These are phyloP conservation scores for Enteromius mattozi DNA, from an alignment of 2,797 vertebrate genomes.

Conservation along the genomic window DNA sequence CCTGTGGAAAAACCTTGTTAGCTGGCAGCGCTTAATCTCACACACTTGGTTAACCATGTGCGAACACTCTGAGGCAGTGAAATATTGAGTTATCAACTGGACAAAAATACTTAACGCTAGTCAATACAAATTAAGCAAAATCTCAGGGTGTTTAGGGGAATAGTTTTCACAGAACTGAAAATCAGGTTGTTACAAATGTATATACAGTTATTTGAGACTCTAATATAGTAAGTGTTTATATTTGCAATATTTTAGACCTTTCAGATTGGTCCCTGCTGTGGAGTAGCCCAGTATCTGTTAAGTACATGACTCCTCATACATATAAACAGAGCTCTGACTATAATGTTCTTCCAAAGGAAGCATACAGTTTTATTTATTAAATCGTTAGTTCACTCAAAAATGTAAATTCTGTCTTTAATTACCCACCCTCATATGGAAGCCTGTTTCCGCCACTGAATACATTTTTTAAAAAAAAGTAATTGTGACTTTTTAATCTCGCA, in stretches of 20 bases:
- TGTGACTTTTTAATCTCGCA: no score
- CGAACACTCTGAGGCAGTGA: not conserved
- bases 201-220: not conserved
- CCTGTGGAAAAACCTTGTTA: not conserved
- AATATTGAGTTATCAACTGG: constrained; percentile 15
- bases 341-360: not conserved
- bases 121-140: constrained; percentile 12
- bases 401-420: no score
- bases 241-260: no score
- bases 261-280: no score
- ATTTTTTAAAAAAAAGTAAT: no score
- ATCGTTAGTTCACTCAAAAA: no score
- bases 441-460: no score
- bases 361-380: not conserved
- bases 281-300: no score
- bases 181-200: not conserved
- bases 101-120: not conserved
- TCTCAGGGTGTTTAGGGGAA: not conserved
- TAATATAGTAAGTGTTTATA: no score
- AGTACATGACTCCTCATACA: no score
- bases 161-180: not conserved
- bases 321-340: not conserved
- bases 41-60: constrained; percentile 21
- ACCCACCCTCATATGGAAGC: no score
- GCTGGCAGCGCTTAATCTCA: not conserved